Base-by-base conservation (phyloP, 2,888 invertebrate species). In the Branchipolynoe longqiensis region DNA sequence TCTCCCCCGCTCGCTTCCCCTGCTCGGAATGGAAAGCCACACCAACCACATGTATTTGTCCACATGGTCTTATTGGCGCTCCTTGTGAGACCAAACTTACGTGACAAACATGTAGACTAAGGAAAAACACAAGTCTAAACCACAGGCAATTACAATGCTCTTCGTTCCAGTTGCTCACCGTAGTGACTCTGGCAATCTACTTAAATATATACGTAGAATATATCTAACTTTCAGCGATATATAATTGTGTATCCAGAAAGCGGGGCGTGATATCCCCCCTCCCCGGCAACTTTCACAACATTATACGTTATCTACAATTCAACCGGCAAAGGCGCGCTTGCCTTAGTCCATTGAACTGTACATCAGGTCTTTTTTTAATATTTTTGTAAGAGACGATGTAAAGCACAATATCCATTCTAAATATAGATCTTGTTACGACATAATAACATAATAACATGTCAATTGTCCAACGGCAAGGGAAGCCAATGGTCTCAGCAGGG, bases 1-100 rank as follows among this genome's bases (percentile, higher is more conserved):
- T 41, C 41, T 78, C 78, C 78, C 48, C 83, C 84, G 59, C 48
- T 84, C 73, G 84, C 38, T 84, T 73, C 84, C 84, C 84, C 84
- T 73, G 84, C 84, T 48, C 31, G 78, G 78, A 78, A 78, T 78
- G 78, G 78, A 78, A 78, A 78, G 78, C 41, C 2, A 25, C 78
- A 78, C 48, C 78, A 48, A 48, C 48, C 78, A 33, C 78, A 78
- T 78, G 78, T n/a, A 1, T 69, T 69, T 69, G 25, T 36, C 38
- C 1, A 33, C 69, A 69, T 69, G 36, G n/a, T n/a, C n/a, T 33
- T 25, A 36, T 36, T 36, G 36, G 18, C 38, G 69, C 69, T 69
- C 69, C 69, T 36, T 36, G 38, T 62, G 62, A 36, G 69, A 69
- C 69, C 69, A 69, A 69, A 33, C 38, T 64, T 69, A 69, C 69